Evolutionary conservation across 2,113 vertebrate species (phyloP).

Genomic region (Limnothrissa miodon): DNA sequence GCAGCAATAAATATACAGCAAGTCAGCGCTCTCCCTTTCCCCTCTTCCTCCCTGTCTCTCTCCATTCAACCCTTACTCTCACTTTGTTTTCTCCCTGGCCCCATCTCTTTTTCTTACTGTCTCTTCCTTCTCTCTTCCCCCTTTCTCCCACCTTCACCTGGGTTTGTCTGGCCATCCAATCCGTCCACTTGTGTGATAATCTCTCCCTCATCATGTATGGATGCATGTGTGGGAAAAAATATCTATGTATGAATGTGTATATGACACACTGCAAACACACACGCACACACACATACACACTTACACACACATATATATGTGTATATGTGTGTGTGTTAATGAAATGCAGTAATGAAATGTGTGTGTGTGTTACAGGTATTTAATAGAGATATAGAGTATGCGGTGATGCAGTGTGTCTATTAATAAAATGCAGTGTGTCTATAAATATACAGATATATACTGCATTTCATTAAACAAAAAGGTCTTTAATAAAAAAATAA

Average conservation of each 20-base stretch:
- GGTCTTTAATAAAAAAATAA: constrained; percentile 59
- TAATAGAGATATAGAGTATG: too few relatives aligned
- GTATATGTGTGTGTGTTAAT: not conserved
- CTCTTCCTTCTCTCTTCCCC: not conserved
- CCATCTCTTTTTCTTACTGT: constrained; percentile 18
- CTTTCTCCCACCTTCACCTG: not conserved
- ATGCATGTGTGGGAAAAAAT: too few relatives aligned
- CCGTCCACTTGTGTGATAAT: not conserved
- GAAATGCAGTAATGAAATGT: too few relatives aligned
- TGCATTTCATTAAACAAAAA: constrained; percentile 51
- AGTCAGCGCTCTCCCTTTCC: constrained; percentile 43
- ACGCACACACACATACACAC: too few relatives aligned
- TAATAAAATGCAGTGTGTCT: too few relatives aligned
- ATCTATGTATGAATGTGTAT: too few relatives aligned
- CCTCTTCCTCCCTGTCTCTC: not conserved
- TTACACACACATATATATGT: too few relatives aligned
- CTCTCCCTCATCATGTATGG: not conserved
- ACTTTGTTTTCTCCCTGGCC: too few relatives aligned
- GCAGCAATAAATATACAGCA: constrained; percentile 55
- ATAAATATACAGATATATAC: constrained; percentile 18
- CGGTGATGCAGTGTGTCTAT: not conserved
- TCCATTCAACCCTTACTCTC: too few relatives aligned
- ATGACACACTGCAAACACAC: too few relatives aligned
- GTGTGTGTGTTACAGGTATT: too few relatives aligned
- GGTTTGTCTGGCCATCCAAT: not conserved